These are phyloP conservation scores for Oreochromis grahami DNA, from an alignment of 2,797 vertebrate genomes.

Conservation along the genomic window DNA sequence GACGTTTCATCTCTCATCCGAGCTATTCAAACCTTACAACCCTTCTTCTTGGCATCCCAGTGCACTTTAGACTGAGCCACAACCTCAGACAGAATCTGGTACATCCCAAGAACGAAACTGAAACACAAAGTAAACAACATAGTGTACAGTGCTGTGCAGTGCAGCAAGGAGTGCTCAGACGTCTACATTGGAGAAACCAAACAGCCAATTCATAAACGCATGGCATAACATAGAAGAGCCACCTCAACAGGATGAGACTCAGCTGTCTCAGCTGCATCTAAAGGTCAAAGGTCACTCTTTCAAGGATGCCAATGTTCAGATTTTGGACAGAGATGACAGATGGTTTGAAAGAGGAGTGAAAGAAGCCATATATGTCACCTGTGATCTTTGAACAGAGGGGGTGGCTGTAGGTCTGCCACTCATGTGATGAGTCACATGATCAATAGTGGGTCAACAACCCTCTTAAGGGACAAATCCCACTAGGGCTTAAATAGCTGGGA, in stretches of 20 bases:
- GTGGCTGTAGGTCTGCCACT: background rate
- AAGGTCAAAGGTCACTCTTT: background rate
- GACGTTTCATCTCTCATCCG: rapidly evolving
- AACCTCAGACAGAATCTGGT: background rate
- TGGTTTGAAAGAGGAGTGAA: background rate
- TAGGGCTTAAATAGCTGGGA: background rate
- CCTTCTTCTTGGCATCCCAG: background rate
- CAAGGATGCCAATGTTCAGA: background rate
- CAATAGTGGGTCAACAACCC: no score
- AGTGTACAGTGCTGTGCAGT: rapidly evolving
- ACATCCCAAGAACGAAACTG: background rate
- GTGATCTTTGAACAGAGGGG: background rate
- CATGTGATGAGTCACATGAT: no score
- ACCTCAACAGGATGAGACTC: rapidly evolving
- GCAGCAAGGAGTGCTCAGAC: background rate
- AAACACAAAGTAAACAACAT: rapidly evolving
- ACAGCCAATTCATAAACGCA: background rate
- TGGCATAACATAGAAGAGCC: background rate
- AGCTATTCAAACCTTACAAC: background rate
- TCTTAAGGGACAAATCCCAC: background rate
- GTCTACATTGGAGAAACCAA: background rate
- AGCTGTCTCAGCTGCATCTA: background rate
- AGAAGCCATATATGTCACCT: background rate
- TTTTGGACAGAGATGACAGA: background rate
- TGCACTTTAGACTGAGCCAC: rapidly evolving